Conservation (phyloP, 2,797 vertebrate genomes). For the Peromyscus nudipes region DNA sequence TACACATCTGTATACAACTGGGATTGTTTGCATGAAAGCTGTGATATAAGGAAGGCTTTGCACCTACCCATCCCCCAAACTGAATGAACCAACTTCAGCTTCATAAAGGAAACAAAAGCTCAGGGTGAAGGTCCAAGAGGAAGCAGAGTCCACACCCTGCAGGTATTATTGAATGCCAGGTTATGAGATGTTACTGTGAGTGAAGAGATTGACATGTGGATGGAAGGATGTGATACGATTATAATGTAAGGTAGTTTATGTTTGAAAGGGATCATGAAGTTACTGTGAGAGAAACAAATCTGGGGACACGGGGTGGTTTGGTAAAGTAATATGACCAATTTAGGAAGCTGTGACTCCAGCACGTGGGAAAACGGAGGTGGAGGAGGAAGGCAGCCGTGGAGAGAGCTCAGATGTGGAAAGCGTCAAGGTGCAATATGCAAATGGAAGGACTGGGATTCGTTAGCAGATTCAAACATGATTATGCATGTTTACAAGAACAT, state of each 20-base stretch:
- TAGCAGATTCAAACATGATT: slow-evolving; percentile 38
- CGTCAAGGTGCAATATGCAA: not conserved
- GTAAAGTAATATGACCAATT: not conserved
- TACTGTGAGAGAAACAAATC: not conserved
- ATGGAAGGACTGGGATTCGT: not conserved
- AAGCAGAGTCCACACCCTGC: not conserved
- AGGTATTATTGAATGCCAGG: not conserved
- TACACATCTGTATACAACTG: not conserved
- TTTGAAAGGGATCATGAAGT: not conserved
- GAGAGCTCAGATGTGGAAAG: not conserved
- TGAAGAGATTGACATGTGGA: not conserved
- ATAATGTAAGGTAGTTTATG: not conserved
- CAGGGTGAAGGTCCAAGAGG: not conserved
- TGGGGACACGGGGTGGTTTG: fast-evolving
- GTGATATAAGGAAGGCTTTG: not conserved
- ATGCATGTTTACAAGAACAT: slow-evolving; percentile 53
- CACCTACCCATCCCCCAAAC: not conserved
- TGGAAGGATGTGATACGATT: not conserved
- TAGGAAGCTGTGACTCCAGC: not conserved
- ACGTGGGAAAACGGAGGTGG: not conserved
- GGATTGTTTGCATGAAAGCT: not conserved
- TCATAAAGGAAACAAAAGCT: not conserved
- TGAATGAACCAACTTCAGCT: not conserved
- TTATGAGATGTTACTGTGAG: not conserved
- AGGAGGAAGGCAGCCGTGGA: not conserved